These are phyloP conservation scores for Acleris sparsana DNA, from an alignment of 2,888 invertebrate genomes.

Conservation along the genomic window DNA sequence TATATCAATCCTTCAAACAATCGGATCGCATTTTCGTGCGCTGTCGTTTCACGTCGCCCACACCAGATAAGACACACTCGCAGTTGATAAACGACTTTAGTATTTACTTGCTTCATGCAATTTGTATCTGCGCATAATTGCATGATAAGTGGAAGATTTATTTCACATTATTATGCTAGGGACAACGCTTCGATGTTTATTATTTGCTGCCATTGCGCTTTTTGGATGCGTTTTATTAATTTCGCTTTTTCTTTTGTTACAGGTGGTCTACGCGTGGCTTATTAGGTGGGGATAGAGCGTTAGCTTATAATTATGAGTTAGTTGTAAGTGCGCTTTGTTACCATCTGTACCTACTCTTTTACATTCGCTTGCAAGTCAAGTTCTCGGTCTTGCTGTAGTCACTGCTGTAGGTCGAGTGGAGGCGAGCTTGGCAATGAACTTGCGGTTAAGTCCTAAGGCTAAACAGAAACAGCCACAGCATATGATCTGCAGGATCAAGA, in stretches of 20 bases:
- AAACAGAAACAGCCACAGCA: constrained; percentile 37
- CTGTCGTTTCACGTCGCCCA: constrained; percentile 31
- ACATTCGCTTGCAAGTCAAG: too few relatives aligned
- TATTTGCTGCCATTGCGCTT: constrained; percentile 47
- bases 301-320: constrained; percentile 18
- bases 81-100: constrained; percentile 33
- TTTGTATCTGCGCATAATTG: constrained; percentile 36
- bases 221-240: constrained; percentile 81
- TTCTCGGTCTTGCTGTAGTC: too few relatives aligned
- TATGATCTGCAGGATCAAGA: constrained; percentile 73
- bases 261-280: constrained; percentile 78
- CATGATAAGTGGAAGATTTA: constrained; percentile 36
- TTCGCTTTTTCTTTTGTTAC: constrained; percentile 84
- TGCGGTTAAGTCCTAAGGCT: too few relatives aligned
- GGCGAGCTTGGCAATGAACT: too few relatives aligned
- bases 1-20: constrained; percentile 35
- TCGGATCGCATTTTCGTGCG: constrained; percentile 32
- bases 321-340: constrained; percentile 21
- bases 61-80: constrained; percentile 33
- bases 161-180: constrained; percentile 7
- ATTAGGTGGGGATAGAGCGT: constrained; percentile 63
- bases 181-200: constrained; percentile 41
- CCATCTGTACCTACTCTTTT: constrained; percentile 4
- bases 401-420: too few relatives aligned
- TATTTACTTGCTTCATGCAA: constrained; percentile 38